Evolutionary conservation across 2,888 invertebrate genomes (phyloP), one percentile per base, ranked within the genome.

Genomic region (Myathropa florea): DNA sequence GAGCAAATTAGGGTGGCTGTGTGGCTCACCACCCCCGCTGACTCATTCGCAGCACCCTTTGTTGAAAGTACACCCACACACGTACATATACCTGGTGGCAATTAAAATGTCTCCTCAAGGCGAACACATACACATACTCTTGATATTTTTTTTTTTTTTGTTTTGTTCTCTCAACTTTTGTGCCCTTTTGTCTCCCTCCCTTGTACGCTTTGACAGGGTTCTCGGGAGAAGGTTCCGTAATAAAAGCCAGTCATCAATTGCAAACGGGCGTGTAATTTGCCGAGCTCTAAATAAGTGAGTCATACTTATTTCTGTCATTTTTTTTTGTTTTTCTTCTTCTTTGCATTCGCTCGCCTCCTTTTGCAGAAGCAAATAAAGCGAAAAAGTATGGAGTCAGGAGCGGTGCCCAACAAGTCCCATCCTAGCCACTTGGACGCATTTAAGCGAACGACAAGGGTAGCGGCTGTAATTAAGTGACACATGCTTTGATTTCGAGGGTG

Each of bases 31-130:
- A 86, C 75, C 75, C n/a, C 86, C 67, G 78, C 73, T 86, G 83
- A 67, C 78, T 79, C 73, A 82, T 83, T 82, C 82, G 65, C 70
- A 39, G 53, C 70, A 79, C 83, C 78, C 85, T 78, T 83, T 86
- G 78, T 71, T 46, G 36, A 36, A 78, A 39, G 9, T 73, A 30
- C 59, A 57, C 57, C 33, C 21, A 33, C 63, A 24, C 53, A 36
- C 21, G 28, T 26, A 26, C 39, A 21, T 71, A 55, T 83, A 86
- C 83, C 86, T 79, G 63, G 64, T 83, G 82, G 86, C 86, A 86
- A 86, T 86, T 86, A 86, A 86, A 86, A 86, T 75, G 75, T 75
- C 78, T 86, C 86, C 86, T 78, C 55, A 79, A 86, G 83, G 83
- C 83, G 53, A 60, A 86, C 86, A 78, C 73, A 72, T 75, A 63